A percentile compares a stretch with the other conserved stretches of the same genome.
These are phyloP conservation scores for Epinotia demarniana DNA, from an alignment of 2,888 invertebrate species.

Conservation along the genomic window DNA sequence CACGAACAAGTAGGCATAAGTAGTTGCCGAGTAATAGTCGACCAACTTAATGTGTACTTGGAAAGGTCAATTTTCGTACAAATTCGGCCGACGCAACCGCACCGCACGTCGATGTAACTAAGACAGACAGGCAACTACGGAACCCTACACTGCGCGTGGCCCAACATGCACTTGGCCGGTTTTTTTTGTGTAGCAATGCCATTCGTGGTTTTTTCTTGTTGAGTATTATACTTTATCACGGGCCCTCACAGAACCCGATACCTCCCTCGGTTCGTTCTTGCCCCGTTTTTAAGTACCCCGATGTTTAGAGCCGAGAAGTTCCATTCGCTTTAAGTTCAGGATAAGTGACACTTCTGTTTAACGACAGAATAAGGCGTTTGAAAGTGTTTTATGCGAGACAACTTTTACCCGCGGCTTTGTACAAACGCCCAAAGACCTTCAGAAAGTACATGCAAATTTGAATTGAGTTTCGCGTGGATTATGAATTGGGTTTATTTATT, in stretches of 20 bases:
- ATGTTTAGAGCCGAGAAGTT: conserved; percentile 18
- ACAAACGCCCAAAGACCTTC: not conserved
- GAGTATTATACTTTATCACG: no score
- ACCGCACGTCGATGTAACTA: no score
- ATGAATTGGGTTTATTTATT: not conserved
- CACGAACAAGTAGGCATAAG: no score
- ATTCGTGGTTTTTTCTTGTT: no score
- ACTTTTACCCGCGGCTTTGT: not conserved
- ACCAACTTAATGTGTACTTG: no score
- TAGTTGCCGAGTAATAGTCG: no score
- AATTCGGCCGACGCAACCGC: no score
- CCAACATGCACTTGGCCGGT: no score
- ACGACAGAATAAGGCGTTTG: conserved; percentile 10
- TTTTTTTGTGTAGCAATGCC: no score
- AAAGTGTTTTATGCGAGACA: conserved; percentile 13
- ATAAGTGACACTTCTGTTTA: conserved; percentile 18
- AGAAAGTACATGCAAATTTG: conserved; percentile 3
- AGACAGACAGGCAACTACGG: no score
- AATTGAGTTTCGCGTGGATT: not conserved
- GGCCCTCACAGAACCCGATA: not conserved
- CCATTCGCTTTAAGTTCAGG: conserved; percentile 10
- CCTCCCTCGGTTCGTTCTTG: conserved; percentile 1
- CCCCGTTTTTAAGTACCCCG: conserved; percentile 15
- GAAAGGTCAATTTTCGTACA: no score
- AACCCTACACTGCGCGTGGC: no score